Conservation (phyloP, 1,140 invertebrate species). For the Rhagoletis zephyria region DNA sequence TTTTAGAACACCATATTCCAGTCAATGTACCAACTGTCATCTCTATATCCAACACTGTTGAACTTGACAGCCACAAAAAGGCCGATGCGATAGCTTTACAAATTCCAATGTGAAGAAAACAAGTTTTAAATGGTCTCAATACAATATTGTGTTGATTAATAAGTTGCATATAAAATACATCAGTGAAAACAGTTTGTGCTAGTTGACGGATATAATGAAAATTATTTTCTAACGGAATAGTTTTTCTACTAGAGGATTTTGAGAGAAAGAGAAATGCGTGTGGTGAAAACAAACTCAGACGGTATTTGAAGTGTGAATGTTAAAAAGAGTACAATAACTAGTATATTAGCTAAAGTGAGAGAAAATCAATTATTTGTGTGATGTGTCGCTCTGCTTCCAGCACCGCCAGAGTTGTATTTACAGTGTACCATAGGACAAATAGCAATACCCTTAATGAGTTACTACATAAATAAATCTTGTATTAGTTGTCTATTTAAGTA, state of each 20-base stretch:
- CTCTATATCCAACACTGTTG: constrained; percentile 34
- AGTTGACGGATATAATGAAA: no score
- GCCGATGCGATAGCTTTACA: background rate
- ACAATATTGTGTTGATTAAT: background rate
- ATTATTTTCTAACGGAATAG: no score
- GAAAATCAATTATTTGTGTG: constrained; percentile 56
- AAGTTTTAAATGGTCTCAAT: background rate
- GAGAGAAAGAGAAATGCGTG: background rate
- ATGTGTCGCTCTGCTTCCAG: background rate
- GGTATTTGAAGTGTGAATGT: background rate
- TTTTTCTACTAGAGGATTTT: background rate
- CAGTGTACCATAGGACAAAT: no score
- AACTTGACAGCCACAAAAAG: constrained; percentile 26
- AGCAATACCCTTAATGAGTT: no score
- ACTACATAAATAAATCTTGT: no score
- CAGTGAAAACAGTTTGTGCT: background rate
- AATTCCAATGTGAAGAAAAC: background rate
- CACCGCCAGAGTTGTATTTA: background rate
- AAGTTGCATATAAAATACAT: background rate
- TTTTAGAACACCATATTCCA: background rate
- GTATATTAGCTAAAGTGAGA: constrained; percentile 51
- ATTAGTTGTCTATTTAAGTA: no score
- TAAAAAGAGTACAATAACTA: background rate
- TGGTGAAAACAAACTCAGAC: background rate
- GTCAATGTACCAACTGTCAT: background rate